Evolutionary conservation across 2,797 vertebrate genomes (phyloP), one percentile per base, ranked within the genome.

Genomic region (Alauda arvensis): DNA sequence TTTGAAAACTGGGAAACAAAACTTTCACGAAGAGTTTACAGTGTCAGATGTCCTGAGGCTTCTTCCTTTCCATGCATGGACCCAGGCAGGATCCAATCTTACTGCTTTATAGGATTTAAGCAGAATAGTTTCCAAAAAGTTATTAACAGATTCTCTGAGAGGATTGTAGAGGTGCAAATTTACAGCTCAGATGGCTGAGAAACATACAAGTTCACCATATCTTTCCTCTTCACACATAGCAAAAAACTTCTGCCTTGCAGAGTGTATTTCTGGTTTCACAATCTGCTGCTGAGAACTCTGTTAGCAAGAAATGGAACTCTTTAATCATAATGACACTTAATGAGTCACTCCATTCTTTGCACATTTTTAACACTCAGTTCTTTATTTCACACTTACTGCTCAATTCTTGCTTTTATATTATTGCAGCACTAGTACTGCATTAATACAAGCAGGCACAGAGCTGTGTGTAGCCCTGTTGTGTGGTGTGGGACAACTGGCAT

Each of bases 311-410:
- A 89, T 90, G 89, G 87, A 90, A 81, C 87, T 91, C 90, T 93
- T 95, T 94, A 89, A 88, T 94, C 84, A 88, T 91, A 96, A 95
- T 92, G 91, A 95, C 86, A 93, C 84, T 91, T 91, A 96, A 95
- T 92, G 90, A 95, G 91, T 93, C 94, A 90, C 72, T 94, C 89
- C 52, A 90, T 92, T 94, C 89, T 91, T 92, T 92, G 77, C 93
- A 93, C 89, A 88, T 90, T 89, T 94, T 87, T 91, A 93, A 84
- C 94, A 77, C 90, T 90, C 91, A 77, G 83, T 93, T 93, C 89
- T 88, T 85, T 89, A 88, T 90, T 96, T 95, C 94, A 94, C 95
- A 94, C 95, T 94, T 92, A 89, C 82, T 96, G 91, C 94, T 95
- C 94, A 93, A 62, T 95, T 95, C 90, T 91, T 92, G 92, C 91